A percentile compares a stretch with the other conserved stretches of the same genome.
phyloP scores from a whole-genome alignment of 2,113 vertebrate species.

The Galeopterus variegatus region DNA sequence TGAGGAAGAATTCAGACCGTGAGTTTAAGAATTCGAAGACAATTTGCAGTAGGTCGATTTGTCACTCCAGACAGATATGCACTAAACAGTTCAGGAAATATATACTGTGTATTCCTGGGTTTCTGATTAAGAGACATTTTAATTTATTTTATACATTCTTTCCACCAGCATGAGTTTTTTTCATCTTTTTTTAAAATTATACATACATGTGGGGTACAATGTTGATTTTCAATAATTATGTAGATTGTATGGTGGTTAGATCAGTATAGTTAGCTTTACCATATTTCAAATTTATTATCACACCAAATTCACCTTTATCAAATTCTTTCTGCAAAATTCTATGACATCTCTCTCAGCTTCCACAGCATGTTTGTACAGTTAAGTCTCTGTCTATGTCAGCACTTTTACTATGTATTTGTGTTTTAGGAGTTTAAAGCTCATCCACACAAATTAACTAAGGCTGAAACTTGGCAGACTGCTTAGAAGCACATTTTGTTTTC shows the following conservation, averaged over 20 bases:
- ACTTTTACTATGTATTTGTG: slow-evolving; percentile 67
- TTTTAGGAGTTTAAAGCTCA: slow-evolving; percentile 69
- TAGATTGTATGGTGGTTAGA: too few species aligned
- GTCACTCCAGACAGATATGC: background rate
- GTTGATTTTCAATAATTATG: too few species aligned
- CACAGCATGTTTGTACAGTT: slow-evolving; percentile 49
- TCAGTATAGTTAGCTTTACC: background rate
- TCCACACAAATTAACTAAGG: slow-evolving; percentile 79
- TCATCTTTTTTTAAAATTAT: background rate
- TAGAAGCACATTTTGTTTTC: slow-evolving; percentile 79
- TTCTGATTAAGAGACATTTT: slow-evolving; percentile 46
- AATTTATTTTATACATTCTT: slow-evolving; percentile 6
- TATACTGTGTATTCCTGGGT: background rate
- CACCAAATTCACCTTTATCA: background rate
- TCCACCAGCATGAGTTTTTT: background rate
- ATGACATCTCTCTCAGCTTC: background rate
- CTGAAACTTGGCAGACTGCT: slow-evolving; percentile 71
- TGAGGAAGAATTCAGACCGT: background rate
- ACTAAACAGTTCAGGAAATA: slow-evolving; percentile 21
- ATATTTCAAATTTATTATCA: slow-evolving; percentile 29
- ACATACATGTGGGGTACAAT: too few species aligned
- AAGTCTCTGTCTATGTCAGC: slow-evolving; percentile 53
- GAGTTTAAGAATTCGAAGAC: background rate
- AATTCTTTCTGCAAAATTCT: slow-evolving; percentile 35
- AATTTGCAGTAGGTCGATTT: background rate